Evolutionary conservation across 2,888 invertebrate genomes (phyloP).

Genomic region (Philaethria dido): DNA sequence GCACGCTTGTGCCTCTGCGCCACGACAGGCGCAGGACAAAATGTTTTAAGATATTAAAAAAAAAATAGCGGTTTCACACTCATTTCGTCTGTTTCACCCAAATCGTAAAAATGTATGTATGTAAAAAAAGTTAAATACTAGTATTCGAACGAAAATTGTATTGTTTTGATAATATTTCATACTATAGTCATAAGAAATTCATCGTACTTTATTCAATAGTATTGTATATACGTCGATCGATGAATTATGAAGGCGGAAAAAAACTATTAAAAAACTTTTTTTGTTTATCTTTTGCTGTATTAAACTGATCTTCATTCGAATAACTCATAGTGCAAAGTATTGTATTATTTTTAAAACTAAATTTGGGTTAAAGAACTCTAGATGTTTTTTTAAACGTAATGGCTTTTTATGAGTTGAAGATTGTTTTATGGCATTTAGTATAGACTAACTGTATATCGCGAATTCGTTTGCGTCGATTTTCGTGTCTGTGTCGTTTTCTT

Average conservation of each 20-base stretch:
- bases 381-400: neutral
- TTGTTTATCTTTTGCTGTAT: conserved; percentile 5
- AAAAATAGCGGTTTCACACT: no score
- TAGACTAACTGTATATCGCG: no score
- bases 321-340: neutral
- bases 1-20: no score
- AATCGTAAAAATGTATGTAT: neutral
- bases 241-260: conserved; percentile 8
- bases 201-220: neutral
- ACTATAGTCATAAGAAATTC: conserved; percentile 1
- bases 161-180: conserved; percentile 22
- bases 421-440: neutral
- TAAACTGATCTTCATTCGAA: neutral
- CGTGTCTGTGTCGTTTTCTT: no score
- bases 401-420: neutral
- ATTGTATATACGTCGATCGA: conserved; percentile 8
- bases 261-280: neutral
- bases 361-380: conserved; percentile 9
- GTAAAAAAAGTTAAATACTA: no score
- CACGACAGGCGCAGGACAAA: no score
- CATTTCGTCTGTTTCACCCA: no score
- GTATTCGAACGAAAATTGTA: neutral
- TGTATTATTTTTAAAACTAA: neutral
- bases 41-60: no score
- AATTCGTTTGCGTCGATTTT: no score